Conservation (phyloP, 2,888 invertebrate species). For the Gibbula magus region DNA sequence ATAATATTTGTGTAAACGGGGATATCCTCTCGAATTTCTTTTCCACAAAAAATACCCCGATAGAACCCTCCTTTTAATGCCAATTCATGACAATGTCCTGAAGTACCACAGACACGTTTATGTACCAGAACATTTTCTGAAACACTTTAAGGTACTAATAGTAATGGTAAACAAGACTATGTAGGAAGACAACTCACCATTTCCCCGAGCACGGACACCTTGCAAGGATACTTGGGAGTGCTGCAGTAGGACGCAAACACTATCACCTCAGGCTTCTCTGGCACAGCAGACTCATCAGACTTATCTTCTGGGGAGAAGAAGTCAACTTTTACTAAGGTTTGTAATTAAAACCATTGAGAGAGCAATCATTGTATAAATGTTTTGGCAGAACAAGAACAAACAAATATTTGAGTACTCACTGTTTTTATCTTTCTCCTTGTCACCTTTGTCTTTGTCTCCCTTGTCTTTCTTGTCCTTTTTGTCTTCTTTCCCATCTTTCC, state of each 20-base stretch:
- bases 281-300: slow-evolving; percentile 65
- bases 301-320: slow-evolving; percentile 64
- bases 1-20: too few species aligned
- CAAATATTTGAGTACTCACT: slow-evolving; percentile 51
- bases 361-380: neutral
- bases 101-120: neutral
- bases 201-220: slow-evolving; percentile 71
- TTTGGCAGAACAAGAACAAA: neutral
- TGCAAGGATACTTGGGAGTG: slow-evolving; percentile 70
- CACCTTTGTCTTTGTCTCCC: slow-evolving; percentile 45
- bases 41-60: too few species aligned
- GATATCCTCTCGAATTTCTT: too few species aligned
- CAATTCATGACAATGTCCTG: neutral
- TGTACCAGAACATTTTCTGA: neutral
- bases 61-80: neutral
- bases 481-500: slow-evolving; percentile 65
- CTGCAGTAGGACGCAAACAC: slow-evolving; percentile 73
- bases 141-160: neutral
- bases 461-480: slow-evolving; percentile 64
- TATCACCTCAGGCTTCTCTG: slow-evolving; percentile 73
- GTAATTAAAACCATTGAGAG: neutral
- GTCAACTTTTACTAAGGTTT: neutral
- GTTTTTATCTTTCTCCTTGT: slow-evolving; percentile 64
- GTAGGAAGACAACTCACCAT: slow-evolving; percentile 60
- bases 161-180: too few species aligned